Conservation (phyloP, 2,113 vertebrate species). For the Myrmecobius fasciatus region DNA sequence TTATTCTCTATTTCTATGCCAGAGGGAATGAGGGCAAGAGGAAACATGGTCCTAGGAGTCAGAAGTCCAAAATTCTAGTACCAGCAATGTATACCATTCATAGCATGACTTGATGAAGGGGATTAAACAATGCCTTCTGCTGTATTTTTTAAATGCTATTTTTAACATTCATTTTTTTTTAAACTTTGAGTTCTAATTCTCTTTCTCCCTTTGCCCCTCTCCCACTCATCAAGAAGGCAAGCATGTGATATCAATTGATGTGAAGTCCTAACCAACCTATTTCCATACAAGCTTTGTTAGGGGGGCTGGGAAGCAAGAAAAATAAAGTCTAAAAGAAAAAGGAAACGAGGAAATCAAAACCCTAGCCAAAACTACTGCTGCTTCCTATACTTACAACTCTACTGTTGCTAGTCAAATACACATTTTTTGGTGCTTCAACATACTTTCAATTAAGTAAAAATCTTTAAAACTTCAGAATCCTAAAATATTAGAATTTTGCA, state of each 20-base stretch:
- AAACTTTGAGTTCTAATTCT: neutral
- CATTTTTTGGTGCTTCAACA: neutral
- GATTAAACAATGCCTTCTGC: neutral
- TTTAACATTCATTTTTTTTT: neutral
- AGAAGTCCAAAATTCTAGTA: no score
- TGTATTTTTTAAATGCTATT: neutral
- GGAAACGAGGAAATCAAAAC: neutral
- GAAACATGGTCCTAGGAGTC: neutral
- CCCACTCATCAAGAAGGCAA: neutral
- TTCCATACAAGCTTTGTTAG: neutral
- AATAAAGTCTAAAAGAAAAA: neutral
- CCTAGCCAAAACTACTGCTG: neutral
- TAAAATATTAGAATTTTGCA: neutral
- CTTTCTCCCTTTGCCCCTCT: neutral
- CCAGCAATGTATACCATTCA: no score
- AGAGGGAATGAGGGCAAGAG: neutral
- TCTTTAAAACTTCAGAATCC: neutral
- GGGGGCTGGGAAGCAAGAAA: no score
- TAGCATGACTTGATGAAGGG: neutral
- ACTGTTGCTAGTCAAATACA: neutral
- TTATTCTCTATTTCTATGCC: neutral
- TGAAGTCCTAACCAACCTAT: neutral
- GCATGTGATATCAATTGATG: neutral
- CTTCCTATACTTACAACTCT: neutral
- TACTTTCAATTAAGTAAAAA: neutral